Evolutionary conservation across 2,797 vertebrate species (phyloP).

Genomic region (Emys orbicularis): DNA sequence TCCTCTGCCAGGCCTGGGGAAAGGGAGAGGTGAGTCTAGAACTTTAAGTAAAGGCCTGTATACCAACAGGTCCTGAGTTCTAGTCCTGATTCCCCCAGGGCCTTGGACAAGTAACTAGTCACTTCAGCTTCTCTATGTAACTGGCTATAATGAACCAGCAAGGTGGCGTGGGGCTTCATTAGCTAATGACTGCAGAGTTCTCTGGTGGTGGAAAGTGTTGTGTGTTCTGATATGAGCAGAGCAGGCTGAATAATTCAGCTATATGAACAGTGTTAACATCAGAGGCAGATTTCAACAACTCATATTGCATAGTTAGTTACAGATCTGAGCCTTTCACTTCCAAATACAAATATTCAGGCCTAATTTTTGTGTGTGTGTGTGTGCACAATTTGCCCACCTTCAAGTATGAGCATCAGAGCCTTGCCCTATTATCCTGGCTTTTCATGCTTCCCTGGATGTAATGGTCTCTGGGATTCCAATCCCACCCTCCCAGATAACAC

Average conservation of each 20-base stretch:
- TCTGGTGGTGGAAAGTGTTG: conserved; percentile 28
- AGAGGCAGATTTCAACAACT: neutral
- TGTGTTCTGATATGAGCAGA: conserved; percentile 40
- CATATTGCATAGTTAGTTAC: neutral
- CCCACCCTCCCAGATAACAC: accelerated
- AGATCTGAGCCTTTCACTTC: neutral
- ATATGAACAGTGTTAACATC: neutral
- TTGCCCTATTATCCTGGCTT: neutral
- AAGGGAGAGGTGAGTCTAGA: neutral
- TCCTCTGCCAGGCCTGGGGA: neutral
- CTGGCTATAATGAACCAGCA: conserved; percentile 45
- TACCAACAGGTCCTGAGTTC: neutral
- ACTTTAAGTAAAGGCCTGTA: neutral
- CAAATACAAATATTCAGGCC: neutral
- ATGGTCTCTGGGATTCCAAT: neutral
- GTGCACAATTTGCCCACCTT: neutral
- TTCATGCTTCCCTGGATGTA: neutral
- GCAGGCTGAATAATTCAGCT: conserved; percentile 21
- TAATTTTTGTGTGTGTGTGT: too few species aligned
- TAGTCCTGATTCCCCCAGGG: neutral
- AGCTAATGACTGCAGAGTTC: conserved; percentile 35
- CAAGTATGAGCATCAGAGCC: neutral
- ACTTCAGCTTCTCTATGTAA: conserved; percentile 25
- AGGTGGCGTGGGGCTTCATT: neutral
- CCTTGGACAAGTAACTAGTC: conserved; percentile 24